Base-by-base conservation (phyloP, 2,888 invertebrate species). In the Drosophila sordidula region DNA sequence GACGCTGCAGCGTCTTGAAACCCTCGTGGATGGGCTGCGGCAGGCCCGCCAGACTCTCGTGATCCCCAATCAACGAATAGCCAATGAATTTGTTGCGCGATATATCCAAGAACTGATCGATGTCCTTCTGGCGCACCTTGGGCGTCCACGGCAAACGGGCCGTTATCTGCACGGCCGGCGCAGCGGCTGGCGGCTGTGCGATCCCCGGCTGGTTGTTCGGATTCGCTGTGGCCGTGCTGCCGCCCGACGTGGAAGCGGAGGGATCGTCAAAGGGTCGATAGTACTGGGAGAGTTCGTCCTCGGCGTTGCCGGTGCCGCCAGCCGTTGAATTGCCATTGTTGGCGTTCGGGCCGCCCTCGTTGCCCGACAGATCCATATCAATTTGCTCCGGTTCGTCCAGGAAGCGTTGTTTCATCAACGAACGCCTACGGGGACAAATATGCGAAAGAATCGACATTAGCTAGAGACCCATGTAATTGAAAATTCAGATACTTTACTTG, bases 1-100 rank as follows among this genome's bases (percentile, higher is more conserved):
- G 98, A 94, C 97, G 94, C 38, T 93, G 89, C 39, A 99, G 93
- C 61, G 98, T 97, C 88, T 96, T 96, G 34, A 99, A 96, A 32
- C 99, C 98, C 93, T 99, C 98, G 90, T 98, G 98, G 87, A 99
- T 99, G 0, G 99, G 99, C 87, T 97, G 96, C 0, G 99, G 99
- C 61, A 99, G 93, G 1, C 99, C 99, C 58, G 98, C 98, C 75
- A 98, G 93, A 55, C 98, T 98, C 68, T 95, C 95, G 61, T 96
- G 94, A 91, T 99, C 98, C 26, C 95, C 95, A 72, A 95, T 96
- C 49, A 99, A 94, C 57, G 96, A 96, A 91, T 98, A 99, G 0
- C 99, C 98, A 70, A 99, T 97, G 94, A 99, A 99, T 93, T 99
- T 99, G 70, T 96, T 94, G 69, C 99, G 93, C 0, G 98, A 97